Base-by-base conservation (phyloP, 2,113 vertebrate species). In the Pedetes capensis region DNA sequence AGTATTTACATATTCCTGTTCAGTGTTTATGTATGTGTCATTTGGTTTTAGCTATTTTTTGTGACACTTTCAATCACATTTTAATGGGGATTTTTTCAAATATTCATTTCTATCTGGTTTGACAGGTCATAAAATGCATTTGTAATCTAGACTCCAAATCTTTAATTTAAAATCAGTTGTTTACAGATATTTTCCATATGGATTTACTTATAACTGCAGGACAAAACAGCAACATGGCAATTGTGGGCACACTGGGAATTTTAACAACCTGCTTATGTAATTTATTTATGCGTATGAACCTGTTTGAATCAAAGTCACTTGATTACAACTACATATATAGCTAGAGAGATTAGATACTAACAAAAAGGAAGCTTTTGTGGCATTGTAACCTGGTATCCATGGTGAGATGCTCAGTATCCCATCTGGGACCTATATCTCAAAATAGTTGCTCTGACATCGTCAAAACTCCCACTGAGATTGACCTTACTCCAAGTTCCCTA, bases 21-120 rank as follows among this genome's bases (percentile, higher is more conserved):
- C 20, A 39, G 22, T 82, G 11, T 59, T n/a, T 84, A 5, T 16
- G 1, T 27, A 29, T 17, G 6, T 82, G 53, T 74, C 29, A 53
- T 47, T 95, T 76, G 64, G 18, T 69, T 89, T 95, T 55, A 39
- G 64, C 49, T 85, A 74, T 51, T 79, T 92, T 23, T 89, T n/a
- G 57, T 88, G 16, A 64, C 14, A 92, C 18, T 82, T 75, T 92
- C 39, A 92, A 64, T 68, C 25, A 22, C 11, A 87, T 57, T 59
- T 85, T 72, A 93, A 64, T 78, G 29, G 87, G 47, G 5, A n/a
- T 16, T 8, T 84, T 66, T 72, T 49, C 29, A 64, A 86, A 57
- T 51, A 6, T 85, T 69, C 34, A 49, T 18, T 91, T 89, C n/a
- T 49, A n/a, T 0, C n/a, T 69, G 32, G 16, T 49, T 22, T 68